Base-by-base conservation (phyloP, 2,888 invertebrate genomes). In the Heliconius charithonia region DNA sequence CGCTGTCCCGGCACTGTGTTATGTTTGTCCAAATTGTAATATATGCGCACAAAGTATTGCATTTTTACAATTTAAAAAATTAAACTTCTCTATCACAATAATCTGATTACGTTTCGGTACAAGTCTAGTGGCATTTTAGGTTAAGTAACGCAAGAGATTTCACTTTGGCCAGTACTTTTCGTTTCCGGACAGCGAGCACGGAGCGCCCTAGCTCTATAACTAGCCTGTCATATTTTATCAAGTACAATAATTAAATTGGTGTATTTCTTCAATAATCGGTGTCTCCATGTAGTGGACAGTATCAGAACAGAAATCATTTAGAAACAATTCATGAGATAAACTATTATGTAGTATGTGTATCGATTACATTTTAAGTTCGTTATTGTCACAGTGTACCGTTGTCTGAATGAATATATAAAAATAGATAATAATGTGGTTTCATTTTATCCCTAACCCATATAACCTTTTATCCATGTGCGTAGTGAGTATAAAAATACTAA, bases 371-470 rank as follows among this genome's bases (percentile, higher is more conserved):
- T 93, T 94, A 93, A 92, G 93, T 94, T 95, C 92, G 95, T 95
- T 95, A 94, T 89, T 93, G 94, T 95, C 95, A 95, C 94, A 92
- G 92, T 95, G 95, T 95, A 95, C 93, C 94, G 93, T 95, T 95
- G 95, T 95, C 95, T 93, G 93, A 94, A 93, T 95, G 93, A 95
- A 93, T 94, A 94, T 94, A 94, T 93, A 93, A 93, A 93, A 94
- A 93, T 94, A 94, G 92, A 92, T 89, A 87, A 92, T 37, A 87
- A 85, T 91, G 81, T 91, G 79, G 93, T 94, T 94, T 94, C 81
- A 92, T 93, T 94, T 91, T 62, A 45, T 70, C 32, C 56, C 63
- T 37, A 9, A 37, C 37, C 10, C 10, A 37, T 37, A 10, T 37
- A n/a, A n/a, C n/a, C n/a, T n/a, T n/a, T n/a, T n/a, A n/a, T n/a